These are phyloP conservation scores for Limosa lapponica DNA, from an alignment of 2,797 vertebrate genomes.

Conservation along the genomic window DNA sequence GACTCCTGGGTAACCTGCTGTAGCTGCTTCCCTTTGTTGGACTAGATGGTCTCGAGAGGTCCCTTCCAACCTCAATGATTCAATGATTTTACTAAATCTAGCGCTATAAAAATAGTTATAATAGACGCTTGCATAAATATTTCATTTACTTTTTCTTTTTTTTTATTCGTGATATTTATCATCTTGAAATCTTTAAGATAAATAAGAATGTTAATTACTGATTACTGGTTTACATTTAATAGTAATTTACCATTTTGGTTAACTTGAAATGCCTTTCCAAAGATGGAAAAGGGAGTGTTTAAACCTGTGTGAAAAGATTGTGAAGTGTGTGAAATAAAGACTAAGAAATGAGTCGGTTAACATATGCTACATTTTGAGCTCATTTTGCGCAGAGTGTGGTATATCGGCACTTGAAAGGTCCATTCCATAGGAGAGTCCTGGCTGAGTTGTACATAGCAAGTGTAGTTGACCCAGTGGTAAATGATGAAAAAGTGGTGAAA, in stretches of 20 bases:
- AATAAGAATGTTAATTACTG: neutral
- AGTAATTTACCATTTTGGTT: neutral
- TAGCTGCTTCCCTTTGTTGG: neutral
- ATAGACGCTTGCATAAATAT: neutral
- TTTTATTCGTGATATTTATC: neutral
- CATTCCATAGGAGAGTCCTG: neutral
- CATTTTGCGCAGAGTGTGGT: neutral
- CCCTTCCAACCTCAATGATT: neutral
- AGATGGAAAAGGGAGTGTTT: neutral
- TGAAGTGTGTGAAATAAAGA: constrained; percentile 9
- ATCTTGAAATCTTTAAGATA: neutral
- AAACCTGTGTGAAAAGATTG: neutral
- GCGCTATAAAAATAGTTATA: neutral
- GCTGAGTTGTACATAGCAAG: neutral
- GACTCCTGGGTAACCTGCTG: neutral
- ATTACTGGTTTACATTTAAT: neutral
- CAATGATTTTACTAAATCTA: neutral
- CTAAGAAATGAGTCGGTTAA: neutral
- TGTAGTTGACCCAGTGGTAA: neutral
- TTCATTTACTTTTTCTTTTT: neutral
- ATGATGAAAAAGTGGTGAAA: neutral
- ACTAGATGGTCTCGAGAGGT: neutral
- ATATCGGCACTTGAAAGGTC: neutral
- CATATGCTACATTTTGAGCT: constrained; percentile 1
- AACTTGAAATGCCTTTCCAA: neutral